Conservation (phyloP, 2,113 vertebrate genomes). For the Ctenomys sociabilis region DNA sequence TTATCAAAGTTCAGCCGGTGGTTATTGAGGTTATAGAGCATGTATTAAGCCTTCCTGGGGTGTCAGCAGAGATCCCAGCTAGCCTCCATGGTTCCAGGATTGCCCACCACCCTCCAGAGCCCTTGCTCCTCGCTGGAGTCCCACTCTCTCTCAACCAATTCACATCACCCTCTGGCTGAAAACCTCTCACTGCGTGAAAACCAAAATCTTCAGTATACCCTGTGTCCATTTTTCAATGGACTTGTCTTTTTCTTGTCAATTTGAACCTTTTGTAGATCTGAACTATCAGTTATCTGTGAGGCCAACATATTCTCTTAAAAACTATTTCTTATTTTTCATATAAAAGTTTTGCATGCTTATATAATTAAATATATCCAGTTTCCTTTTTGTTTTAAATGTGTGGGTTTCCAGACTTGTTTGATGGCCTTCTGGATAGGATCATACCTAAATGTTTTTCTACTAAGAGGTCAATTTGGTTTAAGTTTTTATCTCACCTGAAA, state of each 20-base stretch:
- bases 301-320: slow-evolving; percentile 8
- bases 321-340: background rate
- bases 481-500: background rate
- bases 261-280: background rate
- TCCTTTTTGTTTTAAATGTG: slow-evolving; percentile 4
- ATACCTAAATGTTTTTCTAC: slow-evolving; percentile 37
- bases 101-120: background rate
- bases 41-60: background rate
- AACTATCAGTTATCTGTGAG: background rate
- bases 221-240: background rate
- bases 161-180: background rate
- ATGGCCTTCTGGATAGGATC: background rate
- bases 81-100: background rate
- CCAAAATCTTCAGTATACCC: background rate
- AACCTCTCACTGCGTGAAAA: slow-evolving; percentile 20
- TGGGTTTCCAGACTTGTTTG: background rate
- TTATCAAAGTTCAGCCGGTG: background rate
- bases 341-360: slow-evolving; percentile 58
- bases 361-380: background rate
- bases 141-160: slow-evolving; percentile 9
- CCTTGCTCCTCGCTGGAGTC: background rate
- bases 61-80: background rate
- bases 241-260: slow-evolving; percentile 44
- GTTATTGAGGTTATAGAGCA: background rate
- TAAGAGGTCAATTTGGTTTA: slow-evolving; percentile 7